phyloP scores from a whole-genome alignment of 2,888 invertebrate species.

The Neoaliturus tenellus region DNA sequence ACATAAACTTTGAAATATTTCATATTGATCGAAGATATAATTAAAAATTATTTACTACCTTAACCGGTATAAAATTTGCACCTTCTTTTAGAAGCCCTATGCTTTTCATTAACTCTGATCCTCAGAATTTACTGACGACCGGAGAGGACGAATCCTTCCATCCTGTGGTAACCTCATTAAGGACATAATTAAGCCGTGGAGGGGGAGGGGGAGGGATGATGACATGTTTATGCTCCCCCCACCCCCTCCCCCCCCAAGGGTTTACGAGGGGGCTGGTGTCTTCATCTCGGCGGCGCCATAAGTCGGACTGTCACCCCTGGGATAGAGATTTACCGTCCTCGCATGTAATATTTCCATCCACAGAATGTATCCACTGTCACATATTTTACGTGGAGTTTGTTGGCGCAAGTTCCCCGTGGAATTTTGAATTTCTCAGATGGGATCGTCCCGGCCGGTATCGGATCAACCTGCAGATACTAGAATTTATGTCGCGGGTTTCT shows the following conservation, averaged over 20 bases:
- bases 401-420: conserved; percentile 16
- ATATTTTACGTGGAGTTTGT: conserved; percentile 21
- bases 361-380: conserved; percentile 25
- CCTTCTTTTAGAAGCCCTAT: no score
- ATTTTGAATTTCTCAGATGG: neutral
- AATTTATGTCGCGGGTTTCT: neutral
- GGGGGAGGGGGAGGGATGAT: conserved; percentile 23
- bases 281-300: conserved; percentile 36
- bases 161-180: conserved; percentile 39
- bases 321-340: conserved; percentile 24
- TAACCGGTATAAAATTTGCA: no score
- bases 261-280: conserved; percentile 32
- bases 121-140: neutral
- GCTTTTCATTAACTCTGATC: no score
- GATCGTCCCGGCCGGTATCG: neutral
- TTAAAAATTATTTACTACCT: no score
- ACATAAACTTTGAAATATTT: no score
- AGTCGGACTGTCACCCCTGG: neutral
- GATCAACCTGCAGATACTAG: neutral
- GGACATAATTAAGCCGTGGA: conserved; percentile 40
- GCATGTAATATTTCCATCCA: conserved; percentile 33
- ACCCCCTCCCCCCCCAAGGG: conserved; percentile 6
- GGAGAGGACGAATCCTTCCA: neutral
- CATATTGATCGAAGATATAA: no score
- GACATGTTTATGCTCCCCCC: conserved; percentile 42